Evolutionary conservation across 2,113 vertebrate species (phyloP), one percentile per base, ranked within the genome.

Genomic region (Engraulis encrasicolus): DNA sequence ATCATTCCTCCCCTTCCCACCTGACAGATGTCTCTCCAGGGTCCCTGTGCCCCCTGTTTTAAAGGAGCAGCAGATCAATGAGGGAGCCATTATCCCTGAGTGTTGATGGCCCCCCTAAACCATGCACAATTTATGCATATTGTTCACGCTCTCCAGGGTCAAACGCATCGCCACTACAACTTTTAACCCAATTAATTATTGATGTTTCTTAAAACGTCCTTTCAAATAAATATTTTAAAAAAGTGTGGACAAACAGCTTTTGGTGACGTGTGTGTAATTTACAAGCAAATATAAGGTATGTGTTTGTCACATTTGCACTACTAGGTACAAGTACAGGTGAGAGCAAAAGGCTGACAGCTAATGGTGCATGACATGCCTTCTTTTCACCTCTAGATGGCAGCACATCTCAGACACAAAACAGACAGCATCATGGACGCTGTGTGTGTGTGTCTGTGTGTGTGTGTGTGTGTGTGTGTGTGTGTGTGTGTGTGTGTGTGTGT

Each of bases 121-220:
- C 31, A 31, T 74, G 34, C 66, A 74, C 12, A 34, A 74, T 74
- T 34, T 74, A 34, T 74, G 66, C 15, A 34, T 14, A 31, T 34
- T 11, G 31, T 74, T 23, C 40, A 34, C n/a, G n/a, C n/a, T n/a
- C n/a, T 12, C 34, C 20, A 2, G n/a, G 58, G 58, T 66, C 58
- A 66, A 66, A 66, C 23, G 6, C 66, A 74, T 34, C 17, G 27
- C 31, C 66, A 74, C 66, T 34, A 14, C 66, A 74, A 74, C 66
- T 74, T 74, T 74, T 74, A 74, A 74, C 66, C 27, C 1, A 34
- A 74, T 74, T 1, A 74, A 74, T 74, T 74, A 74, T 74, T 74
- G 66, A 74, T 74, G 27, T 74, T 36, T 74, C 9, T 74, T 74
- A 74, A 74, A 74, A 31, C 31, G 34, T 74, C 66, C 27, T 1